A percentile compares a stretch with the other conserved stretches of the same genome.
Conservation (phyloP, 1,140 invertebrate genomes). For the Coenobita brevimanus region DNA sequence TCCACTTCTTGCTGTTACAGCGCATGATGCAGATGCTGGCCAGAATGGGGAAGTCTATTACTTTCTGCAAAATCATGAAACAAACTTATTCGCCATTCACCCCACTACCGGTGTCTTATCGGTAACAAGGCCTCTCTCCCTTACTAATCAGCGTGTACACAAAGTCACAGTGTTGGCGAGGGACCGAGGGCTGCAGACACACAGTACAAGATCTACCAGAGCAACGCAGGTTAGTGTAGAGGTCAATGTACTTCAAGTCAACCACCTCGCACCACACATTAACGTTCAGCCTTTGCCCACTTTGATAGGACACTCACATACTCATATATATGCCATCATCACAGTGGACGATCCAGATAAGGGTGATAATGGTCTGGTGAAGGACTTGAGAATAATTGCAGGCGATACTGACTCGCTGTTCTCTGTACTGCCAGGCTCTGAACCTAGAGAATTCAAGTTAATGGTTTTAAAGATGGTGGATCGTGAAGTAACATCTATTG, state of each 20-base stretch:
- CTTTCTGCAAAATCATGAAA: conserved; percentile 86
- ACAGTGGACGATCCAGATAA: conserved; percentile 86
- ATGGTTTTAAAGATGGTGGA: conserved; percentile 85
- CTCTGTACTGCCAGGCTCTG: conserved; percentile 78
- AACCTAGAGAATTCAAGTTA: conserved; percentile 75
- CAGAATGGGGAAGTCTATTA: conserved; percentile 97
- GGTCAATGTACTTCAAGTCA: conserved; percentile 63
- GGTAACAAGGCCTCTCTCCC: conserved; percentile 85
- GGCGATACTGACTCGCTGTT: conserved; percentile 92
- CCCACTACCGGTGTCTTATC: conserved; percentile 94
- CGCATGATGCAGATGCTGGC: conserved; percentile 95
- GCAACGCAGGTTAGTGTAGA: conserved; percentile 51
- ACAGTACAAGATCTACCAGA: background rate
- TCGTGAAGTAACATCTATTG: conserved; percentile 82
- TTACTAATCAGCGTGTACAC: conserved; percentile 76
- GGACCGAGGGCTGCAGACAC: conserved; percentile 52
- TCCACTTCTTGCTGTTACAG: conserved; percentile 77
- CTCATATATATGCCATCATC: conserved; percentile 92
- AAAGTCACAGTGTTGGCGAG: conserved; percentile 49
- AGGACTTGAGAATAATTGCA: conserved; percentile 86
- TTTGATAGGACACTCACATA: conserved; percentile 87
- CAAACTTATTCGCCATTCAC: conserved; percentile 89
- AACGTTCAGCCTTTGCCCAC: conserved; percentile 81
- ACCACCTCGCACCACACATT: conserved; percentile 65
- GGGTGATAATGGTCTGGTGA: conserved; percentile 88